phyloP scores from a whole-genome alignment of 1,140 invertebrate genomes.

The Lepidostoma basale region DNA sequence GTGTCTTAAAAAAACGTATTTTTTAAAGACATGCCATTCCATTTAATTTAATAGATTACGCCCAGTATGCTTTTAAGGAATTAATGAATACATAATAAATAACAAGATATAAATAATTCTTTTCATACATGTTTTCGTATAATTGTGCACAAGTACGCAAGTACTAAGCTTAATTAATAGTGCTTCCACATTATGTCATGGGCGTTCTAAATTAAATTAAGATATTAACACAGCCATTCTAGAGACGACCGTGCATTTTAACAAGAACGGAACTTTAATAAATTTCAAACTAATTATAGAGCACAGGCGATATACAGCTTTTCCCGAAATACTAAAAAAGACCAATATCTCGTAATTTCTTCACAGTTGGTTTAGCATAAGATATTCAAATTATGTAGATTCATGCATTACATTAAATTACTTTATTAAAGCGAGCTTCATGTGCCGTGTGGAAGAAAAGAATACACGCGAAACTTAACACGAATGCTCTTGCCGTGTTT shows the following conservation, averaged over 20 bases:
- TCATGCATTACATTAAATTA: constrained; percentile 16
- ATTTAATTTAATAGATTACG: too few relatives aligned
- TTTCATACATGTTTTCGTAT: too few relatives aligned
- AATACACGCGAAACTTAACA: constrained; percentile 17
- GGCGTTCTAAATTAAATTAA: not conserved
- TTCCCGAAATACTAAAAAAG: not conserved
- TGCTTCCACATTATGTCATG: not conserved
- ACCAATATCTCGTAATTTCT: not conserved
- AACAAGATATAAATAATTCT: too few relatives aligned
- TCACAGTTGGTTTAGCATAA: constrained; percentile 18
- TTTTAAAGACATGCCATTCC: too few relatives aligned
- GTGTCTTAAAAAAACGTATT: too few relatives aligned
- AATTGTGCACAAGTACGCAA: too few relatives aligned
- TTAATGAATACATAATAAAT: too few relatives aligned
- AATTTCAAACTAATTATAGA: constrained; percentile 5
- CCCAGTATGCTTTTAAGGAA: too few relatives aligned
- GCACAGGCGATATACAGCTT: constrained; percentile 1
- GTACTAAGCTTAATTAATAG: not conserved
- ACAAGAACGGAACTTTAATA: not conserved
- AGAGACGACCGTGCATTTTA: too few relatives aligned
- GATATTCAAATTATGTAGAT: constrained; percentile 20
- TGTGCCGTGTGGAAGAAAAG: not conserved
- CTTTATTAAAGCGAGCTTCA: constrained; percentile 1
- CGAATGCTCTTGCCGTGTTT: not conserved
- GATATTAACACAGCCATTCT: not conserved